Percentiles rank a stretch among this genome's conserved stretches.
These are phyloP conservation scores for Amblyopsis rosae DNA, from an alignment of 2,113 vertebrate species.

Conservation along the genomic window DNA sequence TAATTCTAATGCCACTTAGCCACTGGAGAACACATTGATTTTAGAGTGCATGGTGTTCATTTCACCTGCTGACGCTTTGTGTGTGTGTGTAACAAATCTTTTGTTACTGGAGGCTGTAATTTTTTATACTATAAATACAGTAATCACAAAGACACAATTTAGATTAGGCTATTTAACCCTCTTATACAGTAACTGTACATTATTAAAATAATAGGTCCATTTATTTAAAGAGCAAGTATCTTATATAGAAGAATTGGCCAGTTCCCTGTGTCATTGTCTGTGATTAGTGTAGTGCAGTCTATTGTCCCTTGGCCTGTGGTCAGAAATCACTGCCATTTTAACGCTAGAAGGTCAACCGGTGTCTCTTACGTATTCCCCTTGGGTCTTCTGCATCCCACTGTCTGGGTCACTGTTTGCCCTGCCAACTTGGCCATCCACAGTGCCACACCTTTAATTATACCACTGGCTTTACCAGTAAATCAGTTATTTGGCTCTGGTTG, in stretches of 20 bases:
- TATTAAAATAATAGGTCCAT: constrained; percentile 31
- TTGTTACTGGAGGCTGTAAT: no score
- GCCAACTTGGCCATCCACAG: constrained; percentile 62
- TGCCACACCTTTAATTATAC: constrained; percentile 60
- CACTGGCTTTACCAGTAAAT: constrained; percentile 70
- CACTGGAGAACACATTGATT: no score
- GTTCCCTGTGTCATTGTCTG: constrained; percentile 57
- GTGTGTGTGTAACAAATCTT: no score
- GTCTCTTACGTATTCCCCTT: constrained; percentile 60
- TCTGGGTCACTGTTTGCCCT: constrained; percentile 68
- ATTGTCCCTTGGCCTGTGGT: constrained; percentile 71
- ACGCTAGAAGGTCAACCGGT: constrained; percentile 69
- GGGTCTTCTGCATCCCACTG: constrained; percentile 52
- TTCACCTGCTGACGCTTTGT: no score
- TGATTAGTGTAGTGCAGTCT: constrained; percentile 76
- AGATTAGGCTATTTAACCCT: no score
- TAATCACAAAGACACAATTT: no score
- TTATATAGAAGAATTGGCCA: constrained; percentile 1
- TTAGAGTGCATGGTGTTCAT: no score
- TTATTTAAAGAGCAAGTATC: constrained; percentile 55
- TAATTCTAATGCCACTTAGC: no score
- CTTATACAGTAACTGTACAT: background rate
- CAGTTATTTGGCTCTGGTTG: constrained; percentile 65
- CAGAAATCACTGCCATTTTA: constrained; percentile 75
- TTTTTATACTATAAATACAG: no score